These are phyloP conservation scores for Aphaenogaster floridana DNA, from an alignment of 1,140 invertebrate species.

Conservation along the genomic window DNA sequence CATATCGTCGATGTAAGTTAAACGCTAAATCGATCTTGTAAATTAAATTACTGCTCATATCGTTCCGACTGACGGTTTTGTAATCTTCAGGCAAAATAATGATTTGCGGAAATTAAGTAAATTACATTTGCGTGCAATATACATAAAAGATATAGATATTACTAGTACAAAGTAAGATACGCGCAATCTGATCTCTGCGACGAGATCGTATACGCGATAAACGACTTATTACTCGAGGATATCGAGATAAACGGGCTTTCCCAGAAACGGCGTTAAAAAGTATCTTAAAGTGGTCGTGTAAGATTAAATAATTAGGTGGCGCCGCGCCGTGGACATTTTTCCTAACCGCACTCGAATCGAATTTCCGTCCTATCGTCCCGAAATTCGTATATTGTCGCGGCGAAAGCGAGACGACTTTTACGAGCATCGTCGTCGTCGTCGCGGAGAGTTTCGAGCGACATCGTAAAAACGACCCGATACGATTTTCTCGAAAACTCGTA, in stretches of 20 bases:
- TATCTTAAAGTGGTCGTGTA: conserved; percentile 35
- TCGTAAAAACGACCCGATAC: conserved; percentile 75
- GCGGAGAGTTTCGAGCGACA: conserved; percentile 69
- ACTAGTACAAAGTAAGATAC: neutral
- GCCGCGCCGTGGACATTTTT: conserved; percentile 29
- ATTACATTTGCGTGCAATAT: neutral
- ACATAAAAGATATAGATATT: neutral
- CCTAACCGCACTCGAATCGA: conserved; percentile 37
- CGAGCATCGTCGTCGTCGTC: conserved; percentile 56
- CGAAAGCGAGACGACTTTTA: conserved; percentile 70
- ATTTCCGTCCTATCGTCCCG: conserved; percentile 53
- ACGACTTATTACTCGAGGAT: neutral
- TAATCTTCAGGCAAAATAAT: neutral
- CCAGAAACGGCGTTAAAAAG: neutral
- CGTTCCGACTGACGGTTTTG: neutral
- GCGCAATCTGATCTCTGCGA: neutral
- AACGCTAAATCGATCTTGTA: neutral
- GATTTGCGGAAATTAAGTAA: neutral
- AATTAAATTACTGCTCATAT: neutral
- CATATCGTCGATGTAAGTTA: neutral
- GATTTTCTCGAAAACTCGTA: conserved; percentile 79
- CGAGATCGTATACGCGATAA: neutral
- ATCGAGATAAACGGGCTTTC: neutral
- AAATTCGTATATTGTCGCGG: conserved; percentile 30
- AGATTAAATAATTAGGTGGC: conserved; percentile 42